Evolutionary conservation across 1,140 invertebrate species (phyloP).

Genomic region (Ephestia elutella): DNA sequence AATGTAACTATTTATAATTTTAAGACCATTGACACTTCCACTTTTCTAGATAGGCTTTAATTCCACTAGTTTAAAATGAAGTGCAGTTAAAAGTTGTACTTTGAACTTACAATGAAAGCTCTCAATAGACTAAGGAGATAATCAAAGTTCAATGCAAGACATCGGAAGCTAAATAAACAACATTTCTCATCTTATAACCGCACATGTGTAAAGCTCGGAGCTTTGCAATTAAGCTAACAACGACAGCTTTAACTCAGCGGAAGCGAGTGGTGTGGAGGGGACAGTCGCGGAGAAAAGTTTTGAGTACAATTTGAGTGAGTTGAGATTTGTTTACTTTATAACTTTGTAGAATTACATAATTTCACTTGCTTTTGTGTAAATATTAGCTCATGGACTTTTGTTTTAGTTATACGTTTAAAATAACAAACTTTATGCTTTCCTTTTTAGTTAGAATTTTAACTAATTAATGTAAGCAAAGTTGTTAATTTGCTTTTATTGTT

Average conservation of each 20-base stretch:
- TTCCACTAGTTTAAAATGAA: no score
- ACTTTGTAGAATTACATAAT: neutral
- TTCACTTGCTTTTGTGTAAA: neutral
- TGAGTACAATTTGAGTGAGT: neutral
- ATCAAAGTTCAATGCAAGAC: neutral
- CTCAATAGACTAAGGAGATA: no score
- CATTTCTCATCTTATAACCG: neutral
- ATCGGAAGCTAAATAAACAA: conserved; percentile 1
- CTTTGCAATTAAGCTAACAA: conserved; percentile 5
- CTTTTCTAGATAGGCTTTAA: no score
- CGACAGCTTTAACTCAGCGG: neutral
- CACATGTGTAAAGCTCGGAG: neutral
- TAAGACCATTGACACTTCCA: no score
- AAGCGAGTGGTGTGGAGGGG: neutral
- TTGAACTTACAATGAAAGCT: no score
- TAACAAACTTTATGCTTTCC: no score
- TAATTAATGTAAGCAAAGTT: no score
- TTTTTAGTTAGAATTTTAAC: no score
- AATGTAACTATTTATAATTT: no score
- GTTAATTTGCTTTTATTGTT: no score
- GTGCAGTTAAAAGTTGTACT: no score
- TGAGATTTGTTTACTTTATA: neutral
- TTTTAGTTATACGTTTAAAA: neutral
- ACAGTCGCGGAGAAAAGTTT: neutral
- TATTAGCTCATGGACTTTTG: neutral